A percentile compares a stretch with the other conserved stretches of the same genome.
Evolutionary conservation across 2,113 vertebrate genomes (phyloP).

Genomic region (Irena cyanogastra): DNA sequence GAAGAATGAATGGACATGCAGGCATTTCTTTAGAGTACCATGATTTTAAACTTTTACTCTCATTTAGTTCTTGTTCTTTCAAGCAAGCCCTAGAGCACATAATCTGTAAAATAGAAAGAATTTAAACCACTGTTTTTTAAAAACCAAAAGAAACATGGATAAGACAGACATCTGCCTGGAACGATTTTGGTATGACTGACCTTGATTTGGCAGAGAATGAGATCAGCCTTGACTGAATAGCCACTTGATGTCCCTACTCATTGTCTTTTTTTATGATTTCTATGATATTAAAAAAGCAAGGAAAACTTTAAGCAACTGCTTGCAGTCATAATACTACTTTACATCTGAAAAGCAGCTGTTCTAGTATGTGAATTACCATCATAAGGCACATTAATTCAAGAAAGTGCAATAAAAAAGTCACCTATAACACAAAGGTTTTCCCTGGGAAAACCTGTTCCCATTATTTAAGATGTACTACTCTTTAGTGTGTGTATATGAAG

Average conservation of each 20-base stretch:
- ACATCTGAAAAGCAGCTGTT: slow-evolving; percentile 16
- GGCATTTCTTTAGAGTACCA: neutral
- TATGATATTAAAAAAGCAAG: neutral
- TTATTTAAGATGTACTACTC: slow-evolving; percentile 1
- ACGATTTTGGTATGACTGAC: neutral
- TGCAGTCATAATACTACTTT: neutral
- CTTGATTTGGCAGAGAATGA: neutral
- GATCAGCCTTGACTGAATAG: neutral
- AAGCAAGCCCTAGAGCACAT: neutral
- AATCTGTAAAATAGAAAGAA: neutral
- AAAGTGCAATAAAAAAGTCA: slow-evolving; percentile 8
- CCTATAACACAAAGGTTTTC: slow-evolving; percentile 6
- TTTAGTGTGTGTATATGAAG: neutral
- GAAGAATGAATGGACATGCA: neutral
- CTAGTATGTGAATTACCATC: slow-evolving; percentile 5
- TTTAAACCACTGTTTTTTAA: neutral
- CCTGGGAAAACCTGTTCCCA: slow-evolving; percentile 18
- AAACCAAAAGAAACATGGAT: neutral
- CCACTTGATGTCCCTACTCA: neutral
- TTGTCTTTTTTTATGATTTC: neutral
- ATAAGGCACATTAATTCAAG: slow-evolving; percentile 12
- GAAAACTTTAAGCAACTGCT: neutral
- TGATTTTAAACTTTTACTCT: neutral
- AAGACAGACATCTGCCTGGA: neutral
- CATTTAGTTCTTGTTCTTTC: neutral